A percentile compares a stretch with the other conserved stretches of the same genome.
Conservation (phyloP, 2,113 vertebrate genomes). For the Numida meleagris region DNA sequence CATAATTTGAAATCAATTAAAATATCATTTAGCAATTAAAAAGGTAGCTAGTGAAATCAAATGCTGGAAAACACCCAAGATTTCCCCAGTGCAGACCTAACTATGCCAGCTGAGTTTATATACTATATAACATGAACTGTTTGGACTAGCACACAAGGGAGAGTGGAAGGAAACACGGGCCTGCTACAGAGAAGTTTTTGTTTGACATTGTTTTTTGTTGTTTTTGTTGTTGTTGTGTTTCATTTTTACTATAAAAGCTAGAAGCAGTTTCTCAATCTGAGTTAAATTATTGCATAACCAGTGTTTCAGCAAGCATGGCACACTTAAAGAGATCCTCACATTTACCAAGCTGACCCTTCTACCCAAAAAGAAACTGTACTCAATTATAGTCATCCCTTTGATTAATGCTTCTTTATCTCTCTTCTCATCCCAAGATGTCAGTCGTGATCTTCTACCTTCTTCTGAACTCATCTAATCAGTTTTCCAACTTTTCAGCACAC, state of each 20-base stretch:
- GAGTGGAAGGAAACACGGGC: neutral
- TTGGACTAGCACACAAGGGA: neutral
- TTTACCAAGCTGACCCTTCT: neutral
- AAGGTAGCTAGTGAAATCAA: neutral
- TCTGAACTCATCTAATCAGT: neutral
- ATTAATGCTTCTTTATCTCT: neutral
- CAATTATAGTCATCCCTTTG: neutral
- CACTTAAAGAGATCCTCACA: neutral
- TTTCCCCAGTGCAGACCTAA: neutral
- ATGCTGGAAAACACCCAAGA: neutral
- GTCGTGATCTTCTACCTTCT: neutral
- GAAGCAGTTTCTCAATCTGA: neutral
- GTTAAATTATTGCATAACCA: neutral
- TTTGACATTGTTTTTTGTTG: neutral
- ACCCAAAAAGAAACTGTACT: neutral
- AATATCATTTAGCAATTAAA: neutral
- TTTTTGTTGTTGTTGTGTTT: no score
- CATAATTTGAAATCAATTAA: neutral
- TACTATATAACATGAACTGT: no score
- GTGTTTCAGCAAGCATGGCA: neutral
- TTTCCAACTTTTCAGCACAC: neutral
- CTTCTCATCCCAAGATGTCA: neutral
- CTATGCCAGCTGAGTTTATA: neutral
- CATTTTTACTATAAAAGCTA: neutral
- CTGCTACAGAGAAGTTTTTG: neutral